Conservation (phyloP, 2,113 vertebrate species). For the Semnopithecus entellus region DNA sequence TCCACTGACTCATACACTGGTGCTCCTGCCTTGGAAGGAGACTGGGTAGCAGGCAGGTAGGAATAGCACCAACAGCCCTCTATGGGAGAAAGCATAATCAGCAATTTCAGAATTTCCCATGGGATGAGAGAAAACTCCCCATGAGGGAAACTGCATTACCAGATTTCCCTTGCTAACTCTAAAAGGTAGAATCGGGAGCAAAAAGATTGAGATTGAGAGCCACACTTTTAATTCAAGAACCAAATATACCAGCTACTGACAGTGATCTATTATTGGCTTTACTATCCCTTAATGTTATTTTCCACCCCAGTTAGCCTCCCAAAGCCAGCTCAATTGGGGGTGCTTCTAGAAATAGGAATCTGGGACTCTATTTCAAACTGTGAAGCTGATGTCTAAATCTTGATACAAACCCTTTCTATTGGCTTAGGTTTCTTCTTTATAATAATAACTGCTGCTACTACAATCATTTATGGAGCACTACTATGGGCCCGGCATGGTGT, state of each 20-base stretch:
- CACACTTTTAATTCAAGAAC: not conserved
- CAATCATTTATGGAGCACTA: not conserved
- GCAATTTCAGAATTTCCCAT: not conserved
- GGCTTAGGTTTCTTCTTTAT: constrained; percentile 38
- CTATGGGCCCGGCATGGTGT: not conserved
- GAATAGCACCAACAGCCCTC: not conserved
- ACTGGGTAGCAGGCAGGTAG: not conserved
- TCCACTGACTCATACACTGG: not conserved
- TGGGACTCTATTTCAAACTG: constrained; percentile 32
- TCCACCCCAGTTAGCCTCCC: not conserved
- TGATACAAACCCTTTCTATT: not conserved
- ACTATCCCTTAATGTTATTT: not conserved
- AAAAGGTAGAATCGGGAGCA: not conserved
- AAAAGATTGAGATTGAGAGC: constrained; percentile 1
- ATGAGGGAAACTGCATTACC: not conserved
- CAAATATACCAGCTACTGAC: not conserved
- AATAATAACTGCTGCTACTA: constrained; percentile 7
- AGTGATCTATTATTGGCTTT: not conserved
- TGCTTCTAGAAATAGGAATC: constrained; percentile 14
- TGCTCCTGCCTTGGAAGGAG: not conserved
- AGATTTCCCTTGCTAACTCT: not conserved
- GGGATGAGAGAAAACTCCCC: not conserved
- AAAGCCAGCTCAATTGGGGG: not conserved
- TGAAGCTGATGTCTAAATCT: not conserved
- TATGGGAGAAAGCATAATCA: not conserved